These are phyloP conservation scores for Cydia strobilella DNA, from an alignment of 1,140 invertebrate species.

Conservation along the genomic window DNA sequence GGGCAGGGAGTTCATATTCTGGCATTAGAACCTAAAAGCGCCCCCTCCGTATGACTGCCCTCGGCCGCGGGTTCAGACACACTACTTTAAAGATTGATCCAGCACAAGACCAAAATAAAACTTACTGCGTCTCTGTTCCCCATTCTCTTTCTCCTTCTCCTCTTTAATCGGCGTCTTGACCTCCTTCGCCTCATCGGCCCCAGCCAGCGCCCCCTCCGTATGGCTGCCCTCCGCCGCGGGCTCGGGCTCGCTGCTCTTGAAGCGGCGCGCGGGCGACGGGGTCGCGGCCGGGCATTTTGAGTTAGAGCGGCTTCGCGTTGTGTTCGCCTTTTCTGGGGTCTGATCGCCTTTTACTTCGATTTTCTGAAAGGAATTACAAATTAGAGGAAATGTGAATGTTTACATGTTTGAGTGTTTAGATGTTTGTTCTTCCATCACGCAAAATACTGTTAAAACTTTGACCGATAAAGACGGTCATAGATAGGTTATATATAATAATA, in stretches of 20 bases:
- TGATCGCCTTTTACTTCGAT: slow-evolving; percentile 73
- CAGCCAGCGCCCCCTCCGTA: slow-evolving; percentile 59
- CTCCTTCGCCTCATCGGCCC: slow-evolving; percentile 45
- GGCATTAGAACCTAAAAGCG: too few species aligned
- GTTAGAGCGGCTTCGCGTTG: slow-evolving; percentile 50
- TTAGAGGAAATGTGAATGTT: neutral
- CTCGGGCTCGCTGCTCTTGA: slow-evolving; percentile 68
- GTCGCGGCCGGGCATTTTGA: slow-evolving; percentile 60
- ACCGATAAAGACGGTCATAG: too few species aligned
- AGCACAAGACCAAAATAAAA: too few species aligned
- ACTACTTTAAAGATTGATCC: neutral
- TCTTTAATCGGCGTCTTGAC: slow-evolving; percentile 57
- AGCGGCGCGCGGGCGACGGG: slow-evolving; percentile 62
- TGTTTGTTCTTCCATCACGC: too few species aligned
- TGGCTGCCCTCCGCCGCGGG: slow-evolving; percentile 64
- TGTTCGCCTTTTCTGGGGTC: slow-evolving; percentile 70
- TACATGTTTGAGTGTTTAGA: too few species aligned
- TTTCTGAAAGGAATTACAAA: slow-evolving; percentile 56
- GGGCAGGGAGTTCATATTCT: too few species aligned
- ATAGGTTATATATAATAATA: too few species aligned
- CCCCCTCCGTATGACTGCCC: too few species aligned
- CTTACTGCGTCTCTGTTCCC: too few species aligned
- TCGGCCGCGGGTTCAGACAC: too few species aligned
- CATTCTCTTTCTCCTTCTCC: slow-evolving; percentile 41
- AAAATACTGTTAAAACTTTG: too few species aligned